A percentile compares a stretch with the other conserved stretches of the same genome.
Conservation (phyloP, 2,113 vertebrate genomes). For the Cyprinus carpio region DNA sequence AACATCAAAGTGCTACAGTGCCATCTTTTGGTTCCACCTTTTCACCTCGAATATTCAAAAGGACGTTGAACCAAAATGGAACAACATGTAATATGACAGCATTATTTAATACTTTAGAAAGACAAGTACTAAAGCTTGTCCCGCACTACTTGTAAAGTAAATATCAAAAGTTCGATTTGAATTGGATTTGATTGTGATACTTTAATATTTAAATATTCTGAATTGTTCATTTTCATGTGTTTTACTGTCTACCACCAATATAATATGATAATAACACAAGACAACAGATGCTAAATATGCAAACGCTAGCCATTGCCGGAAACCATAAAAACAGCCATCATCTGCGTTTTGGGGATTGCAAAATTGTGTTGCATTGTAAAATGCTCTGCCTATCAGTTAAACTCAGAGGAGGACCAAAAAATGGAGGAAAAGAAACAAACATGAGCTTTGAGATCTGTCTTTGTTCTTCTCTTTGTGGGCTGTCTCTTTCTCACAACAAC, state of each 20-base stretch:
- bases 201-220: not conserved
- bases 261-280: not conserved
- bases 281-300: slow-evolving; percentile 16
- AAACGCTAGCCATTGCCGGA: not conserved
- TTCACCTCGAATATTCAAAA: not conserved
- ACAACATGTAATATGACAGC: not conserved
- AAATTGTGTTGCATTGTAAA: not conserved
- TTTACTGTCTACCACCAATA: not conserved
- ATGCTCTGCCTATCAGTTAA: slow-evolving; percentile 1
- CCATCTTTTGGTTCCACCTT: slow-evolving; percentile 67
- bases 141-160: not conserved
- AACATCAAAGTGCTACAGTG: slow-evolving; percentile 64
- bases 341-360: not conserved
- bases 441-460: slow-evolving; percentile 21
- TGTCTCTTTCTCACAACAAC: slow-evolving; percentile 24
- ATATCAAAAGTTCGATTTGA: not conserved
- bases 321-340: not conserved
- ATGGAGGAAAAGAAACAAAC: too few species aligned
- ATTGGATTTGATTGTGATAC: not conserved
- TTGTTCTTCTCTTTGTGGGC: slow-evolving; percentile 17
- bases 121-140: not conserved
- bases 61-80: not conserved
- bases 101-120: not conserved
- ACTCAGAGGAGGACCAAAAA: slow-evolving; percentile 26
- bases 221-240: not conserved